These are phyloP conservation scores for Ovibos moschatus DNA, from an alignment of 2,113 vertebrate genomes.

Conservation along the genomic window DNA sequence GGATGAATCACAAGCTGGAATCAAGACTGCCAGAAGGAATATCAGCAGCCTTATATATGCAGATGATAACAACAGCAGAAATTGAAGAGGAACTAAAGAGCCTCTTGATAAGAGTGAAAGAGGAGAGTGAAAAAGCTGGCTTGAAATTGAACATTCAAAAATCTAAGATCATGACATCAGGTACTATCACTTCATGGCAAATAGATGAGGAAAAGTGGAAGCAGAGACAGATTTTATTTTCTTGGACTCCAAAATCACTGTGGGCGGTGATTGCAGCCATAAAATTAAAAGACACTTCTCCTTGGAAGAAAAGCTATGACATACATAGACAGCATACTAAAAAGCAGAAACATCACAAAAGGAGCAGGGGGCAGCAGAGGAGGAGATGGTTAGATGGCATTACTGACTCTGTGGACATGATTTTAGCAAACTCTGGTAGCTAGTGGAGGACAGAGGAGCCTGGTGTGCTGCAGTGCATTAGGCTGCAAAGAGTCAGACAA, in stretches of 20 bases:
- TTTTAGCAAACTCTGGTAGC: not conserved
- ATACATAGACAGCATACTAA: not conserved
- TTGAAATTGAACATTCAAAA: not conserved
- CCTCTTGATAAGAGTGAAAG: not conserved
- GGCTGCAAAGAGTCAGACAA: not conserved
- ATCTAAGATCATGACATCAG: not conserved
- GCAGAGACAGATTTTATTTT: not conserved
- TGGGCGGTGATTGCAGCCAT: not conserved
- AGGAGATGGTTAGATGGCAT: not conserved
- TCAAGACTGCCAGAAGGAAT: not conserved
- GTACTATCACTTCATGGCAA: not conserved
- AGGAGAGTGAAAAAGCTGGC: not conserved
- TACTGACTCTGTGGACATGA: not conserved
- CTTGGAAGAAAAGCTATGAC: not conserved
- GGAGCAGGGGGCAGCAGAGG: not conserved
- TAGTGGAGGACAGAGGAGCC: not conserved
- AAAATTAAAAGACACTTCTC: not conserved
- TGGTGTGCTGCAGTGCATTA: not conserved
- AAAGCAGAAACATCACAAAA: not conserved
- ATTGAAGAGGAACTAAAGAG: not conserved
- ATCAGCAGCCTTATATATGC: not conserved
- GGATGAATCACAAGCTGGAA: not conserved
- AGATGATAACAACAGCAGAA: not conserved
- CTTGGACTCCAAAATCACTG: not conserved
- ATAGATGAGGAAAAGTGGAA: not conserved